phyloP scores from a whole-genome alignment of 2,113 vertebrate species.

The Copsychus sechellarum region DNA sequence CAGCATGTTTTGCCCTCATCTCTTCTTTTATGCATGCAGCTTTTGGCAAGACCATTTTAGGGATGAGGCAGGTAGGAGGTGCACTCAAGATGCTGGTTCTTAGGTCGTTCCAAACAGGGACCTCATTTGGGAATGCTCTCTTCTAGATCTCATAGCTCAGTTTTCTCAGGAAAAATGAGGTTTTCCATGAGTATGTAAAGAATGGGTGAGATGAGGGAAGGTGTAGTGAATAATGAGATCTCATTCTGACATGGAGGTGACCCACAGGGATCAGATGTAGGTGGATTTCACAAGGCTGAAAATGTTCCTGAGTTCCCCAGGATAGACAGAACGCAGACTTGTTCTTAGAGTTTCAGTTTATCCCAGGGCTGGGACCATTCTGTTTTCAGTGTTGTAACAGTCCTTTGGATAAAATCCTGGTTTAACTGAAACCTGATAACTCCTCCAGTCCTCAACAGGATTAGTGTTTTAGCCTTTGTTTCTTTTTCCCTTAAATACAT shows the following conservation, averaged over 20 bases:
- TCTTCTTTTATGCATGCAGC: not conserved
- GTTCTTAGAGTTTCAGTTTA: not conserved
- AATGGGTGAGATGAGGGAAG: not conserved
- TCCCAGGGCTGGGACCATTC: not conserved
- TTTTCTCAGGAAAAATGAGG: not conserved
- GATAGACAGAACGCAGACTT: not conserved
- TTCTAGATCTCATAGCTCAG: not conserved
- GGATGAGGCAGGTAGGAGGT: not conserved
- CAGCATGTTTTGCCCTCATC: not conserved
- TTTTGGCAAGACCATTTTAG: not conserved
- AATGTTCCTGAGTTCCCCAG: not conserved
- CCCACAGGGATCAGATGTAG: not conserved
- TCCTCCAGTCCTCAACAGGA: not conserved
- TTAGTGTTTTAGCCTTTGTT: not conserved
- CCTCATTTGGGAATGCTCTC: not conserved
- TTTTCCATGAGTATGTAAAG: not conserved
- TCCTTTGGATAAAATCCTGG: not conserved
- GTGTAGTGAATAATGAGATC: not conserved
- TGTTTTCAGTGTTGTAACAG: not conserved
- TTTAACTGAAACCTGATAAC: not conserved
- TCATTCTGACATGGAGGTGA: not conserved
- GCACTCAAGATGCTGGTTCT: not conserved
- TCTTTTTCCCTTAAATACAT: not conserved
- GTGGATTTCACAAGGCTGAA: not conserved
- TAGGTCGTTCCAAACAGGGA: not conserved